Conservation (phyloP, 1,140 invertebrate species). For the Euglossa dilemma region DNA sequence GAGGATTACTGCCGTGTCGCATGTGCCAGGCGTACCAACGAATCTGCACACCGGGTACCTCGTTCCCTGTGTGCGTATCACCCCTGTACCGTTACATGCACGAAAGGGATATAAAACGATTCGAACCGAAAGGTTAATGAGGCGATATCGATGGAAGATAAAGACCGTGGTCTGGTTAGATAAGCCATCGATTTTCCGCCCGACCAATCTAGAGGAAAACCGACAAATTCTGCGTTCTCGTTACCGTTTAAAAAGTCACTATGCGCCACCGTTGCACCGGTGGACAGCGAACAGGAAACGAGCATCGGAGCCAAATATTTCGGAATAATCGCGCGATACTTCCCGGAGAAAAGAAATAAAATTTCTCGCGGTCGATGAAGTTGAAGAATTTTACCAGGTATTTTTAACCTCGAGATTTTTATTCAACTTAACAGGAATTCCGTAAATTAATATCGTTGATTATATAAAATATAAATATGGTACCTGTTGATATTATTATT, state of each 20-base stretch:
- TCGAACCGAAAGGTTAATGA: constrained; percentile 41
- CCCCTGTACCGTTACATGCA: background rate
- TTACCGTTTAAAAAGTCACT: constrained; percentile 4
- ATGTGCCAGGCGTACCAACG: constrained; percentile 16
- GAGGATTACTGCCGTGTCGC: constrained; percentile 16
- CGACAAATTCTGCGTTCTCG: background rate
- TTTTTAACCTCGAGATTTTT: too few relatives aligned
- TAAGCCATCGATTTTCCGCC: constrained; percentile 44
- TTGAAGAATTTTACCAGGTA: too few relatives aligned
- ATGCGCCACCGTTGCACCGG: too few relatives aligned
- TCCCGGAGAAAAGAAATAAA: too few relatives aligned
- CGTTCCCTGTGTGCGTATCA: background rate
- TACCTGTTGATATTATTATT: too few relatives aligned
- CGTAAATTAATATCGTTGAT: too few relatives aligned
- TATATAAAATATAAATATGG: too few relatives aligned
- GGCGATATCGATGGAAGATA: constrained; percentile 37
- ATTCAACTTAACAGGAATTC: too few relatives aligned
- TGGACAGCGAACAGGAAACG: background rate
- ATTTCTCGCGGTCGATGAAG: too few relatives aligned
- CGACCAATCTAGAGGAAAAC: background rate
- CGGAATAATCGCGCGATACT: too few relatives aligned
- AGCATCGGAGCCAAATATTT: background rate
- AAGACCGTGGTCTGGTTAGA: constrained; percentile 44
- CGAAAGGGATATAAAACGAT: constrained; percentile 4
- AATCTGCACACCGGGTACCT: background rate